Evolutionary conservation across 2,888 invertebrate species (phyloP).

Genomic region (Bruchidius siliquastri): DNA sequence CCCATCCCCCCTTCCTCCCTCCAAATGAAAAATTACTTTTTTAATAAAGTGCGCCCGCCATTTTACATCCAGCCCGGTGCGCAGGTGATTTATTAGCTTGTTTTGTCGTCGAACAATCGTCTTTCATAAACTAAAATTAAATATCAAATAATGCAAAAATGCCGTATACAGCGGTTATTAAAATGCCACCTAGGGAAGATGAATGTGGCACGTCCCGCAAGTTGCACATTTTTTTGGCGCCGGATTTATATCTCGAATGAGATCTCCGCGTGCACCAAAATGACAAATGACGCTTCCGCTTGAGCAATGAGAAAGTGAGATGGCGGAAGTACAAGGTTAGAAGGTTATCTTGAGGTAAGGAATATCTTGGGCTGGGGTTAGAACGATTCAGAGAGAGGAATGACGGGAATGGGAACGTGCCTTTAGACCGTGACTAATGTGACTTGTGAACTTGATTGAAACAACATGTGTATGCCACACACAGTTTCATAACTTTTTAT

Average conservation of each 20-base stretch:
- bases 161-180: neutral
- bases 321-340: too few species aligned
- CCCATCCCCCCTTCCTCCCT: neutral
- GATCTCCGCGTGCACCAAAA: neutral
- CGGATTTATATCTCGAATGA: neutral
- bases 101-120: neutral
- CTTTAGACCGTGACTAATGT: too few species aligned
- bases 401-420: too few species aligned
- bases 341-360: too few species aligned
- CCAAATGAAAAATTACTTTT: slow-evolving; percentile 19
- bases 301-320: too few species aligned
- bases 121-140: neutral
- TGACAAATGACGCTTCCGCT: too few species aligned
- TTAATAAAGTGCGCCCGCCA: slow-evolving; percentile 14
- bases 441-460: too few species aligned
- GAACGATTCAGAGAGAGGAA: too few species aligned
- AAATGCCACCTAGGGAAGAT: neutral
- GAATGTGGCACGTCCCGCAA: neutral
- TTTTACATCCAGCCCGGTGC: slow-evolving; percentile 4
- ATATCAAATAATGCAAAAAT: neutral
- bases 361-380: too few species aligned
- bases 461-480: too few species aligned
- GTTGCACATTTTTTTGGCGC: neutral
- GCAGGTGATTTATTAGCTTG: neutral
- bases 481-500: too few species aligned